Base-by-base conservation (phyloP, 2,113 vertebrate species). In the Crotalus horridus region DNA sequence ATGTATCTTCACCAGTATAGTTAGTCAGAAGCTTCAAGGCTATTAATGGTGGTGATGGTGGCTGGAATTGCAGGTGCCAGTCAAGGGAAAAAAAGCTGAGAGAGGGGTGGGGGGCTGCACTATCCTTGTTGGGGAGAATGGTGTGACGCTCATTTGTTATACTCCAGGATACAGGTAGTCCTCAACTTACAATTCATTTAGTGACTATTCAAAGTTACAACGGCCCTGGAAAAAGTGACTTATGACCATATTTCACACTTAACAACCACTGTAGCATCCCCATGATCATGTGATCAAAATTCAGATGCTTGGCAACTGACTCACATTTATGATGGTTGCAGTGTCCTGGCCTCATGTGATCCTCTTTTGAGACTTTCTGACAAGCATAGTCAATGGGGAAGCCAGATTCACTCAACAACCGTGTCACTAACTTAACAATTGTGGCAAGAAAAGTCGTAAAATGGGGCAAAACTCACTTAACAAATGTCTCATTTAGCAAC, bases 61-160 rank as follows among this genome's bases (percentile, higher is more conserved):
- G 4, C 9, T 39, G 17, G 2, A 81, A 39, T 81, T 81, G n/a
- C n/a, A 81, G n/a, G 0, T 81, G 33, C 33, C 17, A 15, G 87
- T 48, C 13, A 10, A 53, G 48, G 23, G 0, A 1, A 26, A 48
- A 48, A 48, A 48, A 51, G 9, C 1, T 4, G 15, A n/a, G n/a
- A n/a, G n/a, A n/a, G 23, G 23, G 43, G 1, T 0, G 20, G 0
- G 33, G 6, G 24, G 7, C 43, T 2, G 24, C 26, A 24, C 39
- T 61, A 13, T 39, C 20, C 11, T 21, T 13, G 13, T 21, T 81
- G 74, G 33, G 6, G 17, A 81, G 33, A 20, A 20, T 56, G 55
- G 15, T 1, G 55, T 56, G 55, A 17, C 0, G 3, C 17, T 55
- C 3, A 55, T 17, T 55, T 55, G 15, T 55, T 3, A 55, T 13